Conservation (phyloP, 2,888 invertebrate species). For the Dichetophora obliterata region DNA sequence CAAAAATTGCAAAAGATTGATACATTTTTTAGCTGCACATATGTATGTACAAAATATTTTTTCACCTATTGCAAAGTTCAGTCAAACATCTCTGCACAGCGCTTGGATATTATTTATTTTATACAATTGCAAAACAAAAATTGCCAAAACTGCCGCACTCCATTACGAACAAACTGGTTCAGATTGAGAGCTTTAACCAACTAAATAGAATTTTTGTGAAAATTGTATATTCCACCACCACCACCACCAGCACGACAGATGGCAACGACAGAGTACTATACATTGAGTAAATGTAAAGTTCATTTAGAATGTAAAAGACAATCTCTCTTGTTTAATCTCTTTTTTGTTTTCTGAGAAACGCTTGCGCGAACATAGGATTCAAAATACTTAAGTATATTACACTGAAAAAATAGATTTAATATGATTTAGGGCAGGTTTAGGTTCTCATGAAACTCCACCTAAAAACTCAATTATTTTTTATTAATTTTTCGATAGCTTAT, state of each 20-base stretch:
- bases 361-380: constrained; percentile 14
- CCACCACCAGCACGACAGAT: not conserved
- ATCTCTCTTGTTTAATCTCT: not conserved
- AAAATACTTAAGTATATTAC: not conserved
- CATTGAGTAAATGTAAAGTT: constrained; percentile 4
- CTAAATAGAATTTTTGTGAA: constrained; percentile 6
- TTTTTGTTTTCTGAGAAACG: not conserved
- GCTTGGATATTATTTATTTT: constrained; percentile 7
- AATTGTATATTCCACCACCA: constrained; percentile 21
- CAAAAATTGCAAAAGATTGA: not conserved
- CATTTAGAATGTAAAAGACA: not conserved
- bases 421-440: not conserved
- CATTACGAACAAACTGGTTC: not conserved
- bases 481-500: too few relatives aligned
- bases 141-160: not conserved
- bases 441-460: too few relatives aligned
- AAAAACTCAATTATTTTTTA: too few relatives aligned
- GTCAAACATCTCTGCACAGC: not conserved
- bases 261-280: not conserved
- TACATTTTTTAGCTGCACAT: too few relatives aligned
- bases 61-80: not conserved
- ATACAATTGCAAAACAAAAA: not conserved
- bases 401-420: not conserved
- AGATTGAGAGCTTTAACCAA: constrained; percentile 4
- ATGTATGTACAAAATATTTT: not conserved